Conservation (phyloP, 2,113 vertebrate genomes). For the Spea bombifrons region DNA sequence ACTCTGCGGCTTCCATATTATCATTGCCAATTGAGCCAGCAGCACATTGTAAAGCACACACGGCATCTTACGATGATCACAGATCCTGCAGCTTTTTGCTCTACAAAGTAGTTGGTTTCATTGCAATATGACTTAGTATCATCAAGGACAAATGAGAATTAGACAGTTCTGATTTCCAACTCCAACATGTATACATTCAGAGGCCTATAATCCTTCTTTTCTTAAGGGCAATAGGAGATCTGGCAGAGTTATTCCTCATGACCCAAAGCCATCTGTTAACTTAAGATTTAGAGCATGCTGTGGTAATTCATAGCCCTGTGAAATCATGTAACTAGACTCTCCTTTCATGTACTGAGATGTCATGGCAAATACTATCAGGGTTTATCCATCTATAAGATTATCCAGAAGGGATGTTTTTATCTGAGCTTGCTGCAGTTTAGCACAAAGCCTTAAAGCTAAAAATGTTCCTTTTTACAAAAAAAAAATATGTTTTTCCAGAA, state of each 20-base stretch:
- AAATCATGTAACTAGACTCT: conserved; percentile 45
- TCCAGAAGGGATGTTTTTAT: conserved; percentile 48
- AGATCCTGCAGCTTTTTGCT: conserved; percentile 10
- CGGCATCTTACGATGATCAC: neutral
- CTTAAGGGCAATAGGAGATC: conserved; percentile 46
- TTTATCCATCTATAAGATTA: conserved; percentile 49
- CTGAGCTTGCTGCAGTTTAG: conserved; percentile 42
- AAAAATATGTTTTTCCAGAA: conserved; percentile 32
- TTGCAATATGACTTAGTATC: conserved; percentile 35
- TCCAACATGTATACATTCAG: conserved; percentile 35
- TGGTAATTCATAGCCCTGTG: conserved; percentile 46
- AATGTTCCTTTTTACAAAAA: conserved; percentile 36
- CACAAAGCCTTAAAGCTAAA: conserved; percentile 45
- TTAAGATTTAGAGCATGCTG: conserved; percentile 46
- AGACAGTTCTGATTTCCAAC: conserved; percentile 40
- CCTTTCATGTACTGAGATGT: conserved; percentile 47
- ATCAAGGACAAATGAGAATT: conserved; percentile 39
- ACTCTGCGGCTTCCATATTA: neutral
- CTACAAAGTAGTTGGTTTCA: conserved; percentile 34
- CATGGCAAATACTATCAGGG: conserved; percentile 45
- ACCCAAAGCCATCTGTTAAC: conserved; percentile 48
- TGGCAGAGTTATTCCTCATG: conserved; percentile 41
- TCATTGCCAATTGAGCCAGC: neutral
- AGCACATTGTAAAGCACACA: neutral
- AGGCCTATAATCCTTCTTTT: conserved; percentile 42